Evolutionary conservation across 2,888 invertebrate genomes (phyloP).

Genomic region (Lepidochrysops patricia): DNA sequence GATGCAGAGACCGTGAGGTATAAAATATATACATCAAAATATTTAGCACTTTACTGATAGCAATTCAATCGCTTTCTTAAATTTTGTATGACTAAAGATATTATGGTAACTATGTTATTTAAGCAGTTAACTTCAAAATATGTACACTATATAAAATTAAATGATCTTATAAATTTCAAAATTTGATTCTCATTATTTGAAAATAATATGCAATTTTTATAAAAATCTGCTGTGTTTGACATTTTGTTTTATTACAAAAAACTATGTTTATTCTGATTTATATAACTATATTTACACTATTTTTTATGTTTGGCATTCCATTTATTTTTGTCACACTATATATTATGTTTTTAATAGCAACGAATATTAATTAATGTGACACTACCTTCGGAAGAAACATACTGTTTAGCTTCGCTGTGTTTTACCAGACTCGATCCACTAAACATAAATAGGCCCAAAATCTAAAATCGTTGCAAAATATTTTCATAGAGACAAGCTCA

Average conservation of each 20-base stretch:
- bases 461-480: too few relatives aligned
- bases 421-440: too few relatives aligned
- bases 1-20: not conserved
- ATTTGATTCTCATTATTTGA: not conserved
- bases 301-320: slow-evolving; percentile 1
- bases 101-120: not conserved
- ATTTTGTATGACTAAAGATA: not conserved
- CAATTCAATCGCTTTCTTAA: not conserved
- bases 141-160: not conserved
- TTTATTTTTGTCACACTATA: not conserved
- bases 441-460: too few relatives aligned
- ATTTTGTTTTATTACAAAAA: not conserved
- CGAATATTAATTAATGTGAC: too few relatives aligned
- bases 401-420: too few relatives aligned
- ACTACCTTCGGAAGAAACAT: too few relatives aligned
- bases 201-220: too few relatives aligned
- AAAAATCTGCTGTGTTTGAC: too few relatives aligned
- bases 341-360: too few relatives aligned
- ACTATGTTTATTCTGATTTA: not conserved
- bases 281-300: not conserved
- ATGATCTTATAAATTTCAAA: too few relatives aligned
- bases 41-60: not conserved
- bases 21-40: not conserved
- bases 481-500: too few relatives aligned
- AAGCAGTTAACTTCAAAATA: not conserved